phyloP scores from a whole-genome alignment of 2,888 invertebrate species.

The Euplexia lucipara region DNA sequence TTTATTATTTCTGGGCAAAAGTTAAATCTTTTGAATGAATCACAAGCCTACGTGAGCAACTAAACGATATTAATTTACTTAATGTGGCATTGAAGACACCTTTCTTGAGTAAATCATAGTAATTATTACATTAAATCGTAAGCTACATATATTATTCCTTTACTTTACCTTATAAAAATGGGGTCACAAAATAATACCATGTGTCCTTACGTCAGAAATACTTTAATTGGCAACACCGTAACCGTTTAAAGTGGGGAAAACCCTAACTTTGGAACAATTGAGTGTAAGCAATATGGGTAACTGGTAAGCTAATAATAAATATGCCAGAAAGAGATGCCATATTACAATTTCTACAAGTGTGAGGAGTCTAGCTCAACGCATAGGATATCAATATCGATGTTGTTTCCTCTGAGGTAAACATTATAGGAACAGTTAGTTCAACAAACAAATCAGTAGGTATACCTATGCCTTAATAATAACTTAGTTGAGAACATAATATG shows the following conservation, averaged over 20 bases:
- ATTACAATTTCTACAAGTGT: neutral
- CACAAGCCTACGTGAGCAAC: too few relatives aligned
- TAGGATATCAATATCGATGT: constrained; percentile 12
- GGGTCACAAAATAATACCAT: neutral
- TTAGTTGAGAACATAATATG: neutral
- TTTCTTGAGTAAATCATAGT: too few relatives aligned
- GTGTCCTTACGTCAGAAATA: neutral
- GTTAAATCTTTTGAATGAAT: too few relatives aligned
- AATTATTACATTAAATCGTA: too few relatives aligned
- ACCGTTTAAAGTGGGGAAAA: neutral
- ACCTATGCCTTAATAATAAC: neutral
- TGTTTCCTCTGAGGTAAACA: constrained; percentile 25
- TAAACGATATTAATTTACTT: too few relatives aligned
- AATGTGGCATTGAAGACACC: too few relatives aligned
- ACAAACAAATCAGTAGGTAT: neutral
- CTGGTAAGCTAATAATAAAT: constrained; percentile 5
- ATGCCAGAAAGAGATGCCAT: constrained; percentile 10
- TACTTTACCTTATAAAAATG: neutral
- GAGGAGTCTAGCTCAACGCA: neutral
- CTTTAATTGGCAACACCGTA: constrained; percentile 8
- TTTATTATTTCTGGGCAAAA: too few relatives aligned
- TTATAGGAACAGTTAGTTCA: constrained; percentile 3
- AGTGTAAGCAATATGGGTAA: neutral
- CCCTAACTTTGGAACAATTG: neutral
- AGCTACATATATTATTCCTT: too few relatives aligned